These are phyloP conservation scores for Orius laevigatus DNA, from an alignment of 1,140 invertebrate species.

Conservation along the genomic window DNA sequence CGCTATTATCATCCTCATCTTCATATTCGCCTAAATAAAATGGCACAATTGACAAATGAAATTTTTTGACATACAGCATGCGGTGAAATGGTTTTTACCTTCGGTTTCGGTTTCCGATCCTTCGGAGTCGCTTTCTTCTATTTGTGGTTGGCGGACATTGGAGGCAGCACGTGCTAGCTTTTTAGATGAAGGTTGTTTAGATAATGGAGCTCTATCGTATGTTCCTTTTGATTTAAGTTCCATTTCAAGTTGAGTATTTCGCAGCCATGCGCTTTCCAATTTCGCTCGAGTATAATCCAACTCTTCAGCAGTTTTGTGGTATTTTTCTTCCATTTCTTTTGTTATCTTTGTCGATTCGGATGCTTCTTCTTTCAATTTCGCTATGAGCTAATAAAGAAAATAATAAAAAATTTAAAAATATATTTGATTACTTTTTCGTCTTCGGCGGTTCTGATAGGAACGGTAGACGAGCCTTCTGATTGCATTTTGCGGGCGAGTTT, in stretches of 20 bases:
- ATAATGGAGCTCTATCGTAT: slow-evolving; percentile 16
- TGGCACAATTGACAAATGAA: too few relatives aligned
- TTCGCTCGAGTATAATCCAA: slow-evolving; percentile 56
- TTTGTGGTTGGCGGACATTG: slow-evolving; percentile 13
- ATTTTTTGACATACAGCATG: too few relatives aligned
- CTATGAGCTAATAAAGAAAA: slow-evolving; percentile 20
- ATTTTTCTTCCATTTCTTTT: slow-evolving; percentile 64
- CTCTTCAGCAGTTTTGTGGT: slow-evolving; percentile 51
- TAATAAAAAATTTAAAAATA: slow-evolving; percentile 1
- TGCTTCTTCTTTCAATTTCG: slow-evolving; percentile 51
- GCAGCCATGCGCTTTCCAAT: slow-evolving; percentile 59
- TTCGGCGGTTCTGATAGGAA: slow-evolving; percentile 35
- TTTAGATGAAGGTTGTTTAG: slow-evolving; percentile 22
- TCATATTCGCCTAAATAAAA: slow-evolving; percentile 28
- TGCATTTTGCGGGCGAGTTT: slow-evolving; percentile 5
- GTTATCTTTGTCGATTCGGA: slow-evolving; percentile 55
- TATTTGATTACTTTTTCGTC: slow-evolving; percentile 30
- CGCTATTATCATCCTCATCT: slow-evolving; percentile 52
- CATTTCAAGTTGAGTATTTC: slow-evolving; percentile 54
- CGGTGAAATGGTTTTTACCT: too few relatives aligned
- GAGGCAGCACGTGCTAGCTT: slow-evolving; percentile 18
- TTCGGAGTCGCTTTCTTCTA: slow-evolving; percentile 23
- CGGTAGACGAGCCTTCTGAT: slow-evolving; percentile 10
- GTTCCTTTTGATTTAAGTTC: slow-evolving; percentile 29
- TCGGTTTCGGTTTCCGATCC: slow-evolving; percentile 23